Percentiles rank a stretch among this genome's conserved stretches.
Conservation (phyloP, 2,888 invertebrate genomes). For the Eurytoma californica region DNA sequence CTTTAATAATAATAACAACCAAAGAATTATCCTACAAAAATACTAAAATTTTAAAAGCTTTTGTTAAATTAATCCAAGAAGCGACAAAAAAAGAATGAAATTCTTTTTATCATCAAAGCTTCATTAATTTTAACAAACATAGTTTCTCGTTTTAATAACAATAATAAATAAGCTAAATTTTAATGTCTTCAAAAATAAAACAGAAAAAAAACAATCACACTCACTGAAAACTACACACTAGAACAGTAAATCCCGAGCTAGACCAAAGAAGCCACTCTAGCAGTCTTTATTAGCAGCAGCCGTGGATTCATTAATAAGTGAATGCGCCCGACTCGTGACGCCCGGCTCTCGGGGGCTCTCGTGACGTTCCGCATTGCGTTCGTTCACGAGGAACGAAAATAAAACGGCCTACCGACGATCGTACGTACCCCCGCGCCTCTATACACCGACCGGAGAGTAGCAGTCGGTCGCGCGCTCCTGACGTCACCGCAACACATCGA, state of each 20-base stretch:
- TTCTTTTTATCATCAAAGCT: too few species aligned
- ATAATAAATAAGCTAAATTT: too few species aligned
- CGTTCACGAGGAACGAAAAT: conserved; percentile 40
- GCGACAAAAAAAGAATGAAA: too few species aligned
- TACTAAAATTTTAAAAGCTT: too few species aligned
- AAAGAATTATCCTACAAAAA: too few species aligned
- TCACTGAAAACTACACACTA: not conserved
- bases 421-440: not conserved
- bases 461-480: not conserved
- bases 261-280: conserved; percentile 3
- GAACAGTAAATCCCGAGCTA: not conserved
- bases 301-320: conserved; percentile 45
- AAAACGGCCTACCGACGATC: conserved; percentile 35
- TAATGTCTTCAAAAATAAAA: too few species aligned
- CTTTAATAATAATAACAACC: too few species aligned
- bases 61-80: too few species aligned
- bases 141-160: too few species aligned
- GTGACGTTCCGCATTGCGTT: conserved; percentile 53
- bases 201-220: too few species aligned
- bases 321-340: conserved; percentile 44
- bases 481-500: conserved; percentile 41
- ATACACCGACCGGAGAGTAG: not conserved
- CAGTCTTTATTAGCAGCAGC: conserved; percentile 28
- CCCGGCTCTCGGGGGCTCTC: conserved; percentile 8
- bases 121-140: too few species aligned